These are phyloP conservation scores for Diaperis boleti DNA, from an alignment of 2,888 invertebrate genomes.

Conservation along the genomic window DNA sequence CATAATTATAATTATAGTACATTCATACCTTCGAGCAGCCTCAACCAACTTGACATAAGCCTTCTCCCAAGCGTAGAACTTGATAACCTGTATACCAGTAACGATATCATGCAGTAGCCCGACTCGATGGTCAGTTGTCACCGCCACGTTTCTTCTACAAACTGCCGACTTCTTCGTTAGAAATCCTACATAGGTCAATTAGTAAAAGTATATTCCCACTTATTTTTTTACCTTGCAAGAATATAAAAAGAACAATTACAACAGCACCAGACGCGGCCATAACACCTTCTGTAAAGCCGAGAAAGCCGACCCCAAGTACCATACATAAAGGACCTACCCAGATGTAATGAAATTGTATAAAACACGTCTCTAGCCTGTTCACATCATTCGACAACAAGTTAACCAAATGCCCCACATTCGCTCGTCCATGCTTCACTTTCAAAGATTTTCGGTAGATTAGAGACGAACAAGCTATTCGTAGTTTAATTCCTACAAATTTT, in stretches of 20 bases:
- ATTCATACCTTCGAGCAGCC: slow-evolving; percentile 39
- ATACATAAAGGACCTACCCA: slow-evolving; percentile 85
- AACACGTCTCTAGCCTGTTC: slow-evolving; percentile 84
- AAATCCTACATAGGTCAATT: slow-evolving; percentile 53
- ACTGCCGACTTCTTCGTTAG: slow-evolving; percentile 58
- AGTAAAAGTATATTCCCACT: too few relatives aligned
- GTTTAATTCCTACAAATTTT: slow-evolving; percentile 90
- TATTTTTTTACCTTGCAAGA: slow-evolving; percentile 64
- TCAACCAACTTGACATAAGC: slow-evolving; percentile 72
- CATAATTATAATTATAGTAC: neutral
- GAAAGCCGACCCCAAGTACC: slow-evolving; percentile 76
- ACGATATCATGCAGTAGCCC: slow-evolving; percentile 79
- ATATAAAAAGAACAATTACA: slow-evolving; percentile 66
- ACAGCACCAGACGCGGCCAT: slow-evolving; percentile 70
- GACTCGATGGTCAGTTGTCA: slow-evolving; percentile 73
- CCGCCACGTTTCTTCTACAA: slow-evolving; percentile 63
- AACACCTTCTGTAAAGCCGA: slow-evolving; percentile 71
- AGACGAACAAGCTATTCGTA: slow-evolving; percentile 79
- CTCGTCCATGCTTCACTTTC: slow-evolving; percentile 86
- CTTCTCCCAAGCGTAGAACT: slow-evolving; percentile 81
- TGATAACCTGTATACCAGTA: slow-evolving; percentile 77
- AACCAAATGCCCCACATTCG: slow-evolving; percentile 75
- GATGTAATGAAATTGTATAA: slow-evolving; percentile 83
- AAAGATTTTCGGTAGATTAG: slow-evolving; percentile 82
- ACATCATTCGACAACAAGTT: slow-evolving; percentile 85